Evolutionary conservation across 2,888 invertebrate species (phyloP), one percentile per base, ranked within the genome.

Genomic region (Ametastegia equiseti): DNA sequence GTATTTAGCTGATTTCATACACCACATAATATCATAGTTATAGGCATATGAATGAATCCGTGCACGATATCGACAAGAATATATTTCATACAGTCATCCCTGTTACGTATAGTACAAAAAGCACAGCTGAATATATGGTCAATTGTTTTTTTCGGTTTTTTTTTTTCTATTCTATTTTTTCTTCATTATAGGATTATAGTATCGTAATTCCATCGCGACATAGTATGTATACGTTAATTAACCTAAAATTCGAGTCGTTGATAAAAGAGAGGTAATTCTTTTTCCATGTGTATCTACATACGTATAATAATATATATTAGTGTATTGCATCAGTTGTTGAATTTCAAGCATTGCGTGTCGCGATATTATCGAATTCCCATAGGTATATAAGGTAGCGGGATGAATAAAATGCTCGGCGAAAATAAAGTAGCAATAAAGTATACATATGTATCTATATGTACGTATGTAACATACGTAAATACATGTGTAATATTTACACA

Each of bases 361-460:
- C 30, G 60, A 60, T 60, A 30, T 60, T 60, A 60, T 60, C 60
- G 60, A 60, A 60, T 30, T 60, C 60, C 60, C 60, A 60, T 60
- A 60, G 60, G 60, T 27, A 60, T 4, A 30, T n/a, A n/a, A n/a
- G n/a, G 42, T 42, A 42, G 5, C 5, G 42, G 42, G 42, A 42
- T 5, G 9, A 9, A 9, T 42, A 60, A 60, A 60, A 60, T 60
- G 30, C 27, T 60, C 60, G 5, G 60, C 15, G 11, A 60, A 60
- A n/a, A n/a, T n/a, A n/a, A 60, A 15, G 30, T 30, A 60, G 60
- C 30, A 60, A 60, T 30, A 30, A 60, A 60, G 60, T 30, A 30
- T 15, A 47, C n/a, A n/a, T n/a, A n/a, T 19, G 2, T 19, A 50
- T n/a, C n/a, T n/a, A n/a, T n/a, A n/a, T n/a, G n/a, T n/a, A n/a